phyloP scores from a whole-genome alignment of 1,140 invertebrate species.

The Aphaenogaster ashmeadi region DNA sequence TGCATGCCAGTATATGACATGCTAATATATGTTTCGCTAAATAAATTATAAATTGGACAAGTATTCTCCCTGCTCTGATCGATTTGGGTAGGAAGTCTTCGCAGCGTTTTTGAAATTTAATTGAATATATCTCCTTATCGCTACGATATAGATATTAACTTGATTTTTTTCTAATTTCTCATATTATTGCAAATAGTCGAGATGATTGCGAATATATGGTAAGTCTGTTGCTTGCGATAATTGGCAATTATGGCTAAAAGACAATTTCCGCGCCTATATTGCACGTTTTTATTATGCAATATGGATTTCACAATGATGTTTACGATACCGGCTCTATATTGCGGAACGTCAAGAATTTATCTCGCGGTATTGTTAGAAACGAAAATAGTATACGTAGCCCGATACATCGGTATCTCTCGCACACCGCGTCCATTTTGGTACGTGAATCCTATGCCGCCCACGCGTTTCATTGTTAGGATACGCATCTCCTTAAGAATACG shows the following conservation, averaged over 20 bases:
- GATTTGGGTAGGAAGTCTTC: neutral
- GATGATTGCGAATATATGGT: neutral
- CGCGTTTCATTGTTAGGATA: conserved; percentile 53
- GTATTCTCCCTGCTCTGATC: neutral
- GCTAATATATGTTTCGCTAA: neutral
- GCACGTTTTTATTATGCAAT: conserved; percentile 11
- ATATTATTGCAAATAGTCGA: neutral
- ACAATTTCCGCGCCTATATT: neutral
- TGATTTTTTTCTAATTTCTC: neutral
- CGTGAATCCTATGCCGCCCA: conserved; percentile 58
- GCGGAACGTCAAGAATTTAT: conserved; percentile 16
- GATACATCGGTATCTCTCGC: conserved; percentile 35
- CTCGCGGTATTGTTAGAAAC: conserved; percentile 30
- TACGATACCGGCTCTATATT: neutral
- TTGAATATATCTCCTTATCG: neutral
- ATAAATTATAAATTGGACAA: neutral
- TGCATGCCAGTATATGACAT: neutral
- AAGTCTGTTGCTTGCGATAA: neutral
- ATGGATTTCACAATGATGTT: conserved; percentile 22
- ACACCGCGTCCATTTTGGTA: conserved; percentile 36
- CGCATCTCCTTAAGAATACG: conserved; percentile 44
- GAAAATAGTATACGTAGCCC: conserved; percentile 28
- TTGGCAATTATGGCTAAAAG: neutral
- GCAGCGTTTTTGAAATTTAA: neutral
- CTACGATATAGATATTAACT: neutral